phyloP scores from a whole-genome alignment of 2,888 invertebrate species.

The Macrophya alboannulata region DNA sequence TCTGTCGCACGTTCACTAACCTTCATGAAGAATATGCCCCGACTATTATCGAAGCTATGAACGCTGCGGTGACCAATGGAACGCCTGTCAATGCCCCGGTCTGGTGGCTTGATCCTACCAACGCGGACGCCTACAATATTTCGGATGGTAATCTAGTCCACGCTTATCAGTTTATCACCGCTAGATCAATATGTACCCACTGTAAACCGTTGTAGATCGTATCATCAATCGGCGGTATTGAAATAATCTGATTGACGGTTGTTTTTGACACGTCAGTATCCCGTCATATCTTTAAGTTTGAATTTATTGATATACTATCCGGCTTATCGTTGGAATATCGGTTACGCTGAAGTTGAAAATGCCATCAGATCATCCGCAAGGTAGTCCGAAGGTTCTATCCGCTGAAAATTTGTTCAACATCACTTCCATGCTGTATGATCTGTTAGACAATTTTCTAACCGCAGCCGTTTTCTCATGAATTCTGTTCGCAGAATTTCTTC shows the following conservation, averaged over 20 bases:
- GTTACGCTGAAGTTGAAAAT: background rate
- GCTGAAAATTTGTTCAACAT: background rate
- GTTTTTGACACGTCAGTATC: background rate
- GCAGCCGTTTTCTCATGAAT: background rate
- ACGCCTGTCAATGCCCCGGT: slow-evolving; percentile 89
- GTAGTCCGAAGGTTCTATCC: background rate
- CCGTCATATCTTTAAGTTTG: background rate
- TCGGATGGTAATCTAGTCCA: slow-evolving; percentile 52
- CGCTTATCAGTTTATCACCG: background rate
- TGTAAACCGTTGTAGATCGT: background rate
- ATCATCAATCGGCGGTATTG: background rate
- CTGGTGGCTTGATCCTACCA: slow-evolving; percentile 90
- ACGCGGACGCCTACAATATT: slow-evolving; percentile 70
- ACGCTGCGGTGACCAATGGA: slow-evolving; percentile 82
- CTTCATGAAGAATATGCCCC: slow-evolving; percentile 85
- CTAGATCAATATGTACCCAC: background rate
- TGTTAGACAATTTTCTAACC: background rate
- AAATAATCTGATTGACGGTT: background rate
- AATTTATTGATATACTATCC: background rate
- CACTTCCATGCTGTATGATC: background rate
- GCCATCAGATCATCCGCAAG: background rate
- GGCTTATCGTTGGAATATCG: background rate
- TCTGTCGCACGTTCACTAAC: slow-evolving; percentile 84
- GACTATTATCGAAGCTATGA: slow-evolving; percentile 84
- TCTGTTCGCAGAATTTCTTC: slow-evolving; percentile 85